Conservation (phyloP, 2,888 invertebrate species). For the Xestia xanthographa region DNA sequence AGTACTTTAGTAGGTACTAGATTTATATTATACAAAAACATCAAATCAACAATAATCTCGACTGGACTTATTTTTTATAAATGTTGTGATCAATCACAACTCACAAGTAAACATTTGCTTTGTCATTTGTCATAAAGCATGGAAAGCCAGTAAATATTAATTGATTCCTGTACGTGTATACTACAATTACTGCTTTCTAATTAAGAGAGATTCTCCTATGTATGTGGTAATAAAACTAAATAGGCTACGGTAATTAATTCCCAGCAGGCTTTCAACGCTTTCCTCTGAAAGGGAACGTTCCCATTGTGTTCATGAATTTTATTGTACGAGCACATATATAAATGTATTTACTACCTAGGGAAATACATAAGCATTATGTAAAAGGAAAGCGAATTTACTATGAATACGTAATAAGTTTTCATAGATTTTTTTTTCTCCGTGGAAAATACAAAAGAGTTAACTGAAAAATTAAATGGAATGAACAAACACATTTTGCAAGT, state of each 20-base stretch:
- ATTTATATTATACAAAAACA: neutral
- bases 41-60: neutral
- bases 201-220: conserved; percentile 43
- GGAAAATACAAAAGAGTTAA: neutral
- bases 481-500: conserved; percentile 22
- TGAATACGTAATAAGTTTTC: conserved; percentile 11
- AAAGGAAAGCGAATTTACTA: conserved; percentile 19
- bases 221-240: conserved; percentile 48
- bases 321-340: conserved; percentile 33
- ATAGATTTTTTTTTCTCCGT: neutral
- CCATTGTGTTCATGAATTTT: conserved; percentile 48
- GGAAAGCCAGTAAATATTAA: conserved; percentile 4
- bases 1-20: neutral
- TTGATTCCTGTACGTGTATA: neutral
- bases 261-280: conserved; percentile 39
- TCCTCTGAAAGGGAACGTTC: conserved; percentile 46
- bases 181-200: conserved; percentile 36
- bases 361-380: conserved; percentile 18
- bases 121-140: neutral
- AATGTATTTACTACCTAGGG: conserved; percentile 22
- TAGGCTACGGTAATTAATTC: conserved; percentile 62
- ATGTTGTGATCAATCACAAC: neutral
- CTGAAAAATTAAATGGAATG: conserved; percentile 4
- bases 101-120: neutral
- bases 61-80: neutral